Evolutionary conservation across 2,888 invertebrate species (phyloP).

Genomic region (Aproaerema taeniolella): DNA sequence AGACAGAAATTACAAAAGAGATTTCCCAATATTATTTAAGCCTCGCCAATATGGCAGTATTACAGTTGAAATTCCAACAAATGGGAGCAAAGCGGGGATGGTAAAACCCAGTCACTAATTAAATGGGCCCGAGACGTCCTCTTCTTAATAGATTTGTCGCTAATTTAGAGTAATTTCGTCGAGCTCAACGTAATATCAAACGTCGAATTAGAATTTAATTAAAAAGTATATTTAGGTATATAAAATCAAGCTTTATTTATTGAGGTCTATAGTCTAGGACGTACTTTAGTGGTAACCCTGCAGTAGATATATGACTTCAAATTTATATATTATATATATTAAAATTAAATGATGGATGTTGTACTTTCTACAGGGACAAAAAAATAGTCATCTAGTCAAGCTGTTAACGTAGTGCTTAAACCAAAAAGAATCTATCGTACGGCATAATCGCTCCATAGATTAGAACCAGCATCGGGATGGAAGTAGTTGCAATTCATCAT

Average conservation of each 20-base stretch:
- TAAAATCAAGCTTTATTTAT: not conserved
- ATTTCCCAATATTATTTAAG: constrained; percentile 59
- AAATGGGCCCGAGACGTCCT: constrained; percentile 65
- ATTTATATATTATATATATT: too few relatives aligned
- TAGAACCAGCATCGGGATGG: constrained; percentile 61
- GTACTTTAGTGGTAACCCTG: too few relatives aligned
- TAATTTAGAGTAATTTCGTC: constrained; percentile 63
- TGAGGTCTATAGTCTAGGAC: too few relatives aligned
- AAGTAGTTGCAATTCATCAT: constrained; percentile 76
- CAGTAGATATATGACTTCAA: too few relatives aligned
- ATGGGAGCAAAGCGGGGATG: constrained; percentile 61
- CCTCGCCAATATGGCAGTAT: constrained; percentile 58
- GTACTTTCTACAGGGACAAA: too few relatives aligned
- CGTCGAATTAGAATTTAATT: constrained; percentile 49
- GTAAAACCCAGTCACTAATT: constrained; percentile 74
- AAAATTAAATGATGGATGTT: too few relatives aligned
- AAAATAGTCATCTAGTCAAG: too few relatives aligned
- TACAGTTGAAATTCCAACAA: constrained; percentile 59
- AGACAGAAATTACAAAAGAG: constrained; percentile 29
- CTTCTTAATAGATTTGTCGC: constrained; percentile 71
- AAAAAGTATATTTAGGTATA: constrained; percentile 15
- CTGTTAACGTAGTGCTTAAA: too few relatives aligned
- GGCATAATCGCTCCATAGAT: constrained; percentile 55
- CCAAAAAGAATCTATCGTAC: not conserved
- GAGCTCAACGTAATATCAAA: constrained; percentile 49